Conservation (phyloP, 2,888 invertebrate species). For the Pyrrhia umbra region DNA sequence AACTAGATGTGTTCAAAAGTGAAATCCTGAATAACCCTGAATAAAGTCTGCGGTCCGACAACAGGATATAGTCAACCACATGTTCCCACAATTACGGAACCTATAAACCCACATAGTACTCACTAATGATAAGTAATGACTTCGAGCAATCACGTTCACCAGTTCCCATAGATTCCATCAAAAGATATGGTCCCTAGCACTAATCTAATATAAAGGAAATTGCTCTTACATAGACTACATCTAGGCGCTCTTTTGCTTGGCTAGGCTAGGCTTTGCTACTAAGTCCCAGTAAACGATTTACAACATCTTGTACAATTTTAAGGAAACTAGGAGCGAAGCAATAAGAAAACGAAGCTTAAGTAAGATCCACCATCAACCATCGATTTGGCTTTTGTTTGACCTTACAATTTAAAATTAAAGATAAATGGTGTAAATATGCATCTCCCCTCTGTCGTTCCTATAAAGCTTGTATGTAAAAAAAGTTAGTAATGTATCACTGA, state of each 20-base stretch:
- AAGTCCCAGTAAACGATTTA: neutral
- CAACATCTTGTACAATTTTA: too few species aligned
- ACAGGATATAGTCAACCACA: slow-evolving; percentile 13
- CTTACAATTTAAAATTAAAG: neutral
- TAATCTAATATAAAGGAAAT: neutral
- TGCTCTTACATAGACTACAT: neutral
- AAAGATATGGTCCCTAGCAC: too few species aligned
- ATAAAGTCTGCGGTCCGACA: slow-evolving; percentile 3
- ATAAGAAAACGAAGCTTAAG: neutral
- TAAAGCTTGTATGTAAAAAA: too few species aligned
- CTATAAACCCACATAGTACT: slow-evolving; percentile 1
- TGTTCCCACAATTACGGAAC: slow-evolving; percentile 3
- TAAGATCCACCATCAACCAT: neutral
- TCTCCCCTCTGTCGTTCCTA: too few species aligned
- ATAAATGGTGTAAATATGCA: too few species aligned
- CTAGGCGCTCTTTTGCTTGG: neutral
- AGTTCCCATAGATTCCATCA: too few species aligned
- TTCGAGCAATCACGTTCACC: slow-evolving; percentile 4
- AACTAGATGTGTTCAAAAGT: too few species aligned
- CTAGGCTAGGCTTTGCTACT: neutral
- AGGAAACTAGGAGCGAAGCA: too few species aligned
- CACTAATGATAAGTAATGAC: neutral
- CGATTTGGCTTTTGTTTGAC: neutral
- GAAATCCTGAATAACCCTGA: neutral
- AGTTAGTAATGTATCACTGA: too few species aligned